Evolutionary conservation across 35 echinoderm and acorn worm species (phyloP).

Genomic region (Patiria miniata): DNA sequence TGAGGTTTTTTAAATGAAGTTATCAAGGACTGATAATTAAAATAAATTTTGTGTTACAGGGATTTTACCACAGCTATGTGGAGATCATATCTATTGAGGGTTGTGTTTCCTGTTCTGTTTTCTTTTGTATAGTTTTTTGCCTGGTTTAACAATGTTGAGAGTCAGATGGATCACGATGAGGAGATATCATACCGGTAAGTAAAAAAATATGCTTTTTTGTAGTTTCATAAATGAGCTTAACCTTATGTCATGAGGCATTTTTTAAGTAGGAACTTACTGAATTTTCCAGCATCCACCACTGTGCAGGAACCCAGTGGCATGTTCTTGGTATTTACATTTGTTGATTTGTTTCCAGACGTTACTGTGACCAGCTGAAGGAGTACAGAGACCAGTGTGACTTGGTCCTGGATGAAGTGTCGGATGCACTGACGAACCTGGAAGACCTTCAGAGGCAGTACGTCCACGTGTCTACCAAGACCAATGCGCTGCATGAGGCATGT

Average conservation of each 20-base stretch:
- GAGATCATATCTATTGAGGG: not conserved
- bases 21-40: not conserved
- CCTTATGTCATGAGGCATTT: too few species aligned
- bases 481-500: conserved; percentile 95
- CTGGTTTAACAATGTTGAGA: conserved; percentile 98
- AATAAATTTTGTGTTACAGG: too few species aligned
- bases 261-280: too few species aligned
- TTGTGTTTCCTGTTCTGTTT: not conserved
- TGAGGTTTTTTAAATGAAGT: too few species aligned
- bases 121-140: conserved; percentile 86
- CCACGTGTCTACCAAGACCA: conserved; percentile 92
- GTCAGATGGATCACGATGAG: conserved; percentile 95
- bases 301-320: not conserved
- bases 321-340: not conserved
- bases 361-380: conserved; percentile 91
- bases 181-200: conserved; percentile 94
- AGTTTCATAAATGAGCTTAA: too few species aligned
- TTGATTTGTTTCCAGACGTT: conserved; percentile 38
- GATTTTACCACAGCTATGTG: too few species aligned
- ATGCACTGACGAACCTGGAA: conserved; percentile 76
- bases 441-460: conserved; percentile 90
- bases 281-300: too few species aligned
- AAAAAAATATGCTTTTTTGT: too few species aligned
- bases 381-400: conserved; percentile 89
- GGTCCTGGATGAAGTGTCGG: conserved; percentile 92